Evolutionary conservation across 2,888 invertebrate species (phyloP), one percentile per base, ranked within the genome.

Genomic region (Brachyptera risi): DNA sequence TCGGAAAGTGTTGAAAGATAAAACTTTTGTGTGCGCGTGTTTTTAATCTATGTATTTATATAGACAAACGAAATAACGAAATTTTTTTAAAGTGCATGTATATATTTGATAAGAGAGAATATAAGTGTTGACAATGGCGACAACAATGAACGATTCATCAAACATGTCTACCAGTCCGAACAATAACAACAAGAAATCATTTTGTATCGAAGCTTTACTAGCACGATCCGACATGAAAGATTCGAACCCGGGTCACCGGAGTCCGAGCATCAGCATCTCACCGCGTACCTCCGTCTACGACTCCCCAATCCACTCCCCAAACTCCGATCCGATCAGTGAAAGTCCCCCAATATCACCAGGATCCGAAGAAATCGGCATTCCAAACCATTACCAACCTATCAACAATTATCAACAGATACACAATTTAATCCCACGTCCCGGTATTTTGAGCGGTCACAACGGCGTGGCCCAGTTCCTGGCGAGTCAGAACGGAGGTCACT

Each of bases 131-230:
- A n/a, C n/a, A n/a, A n/a, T n/a, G n/a, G n/a, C n/a, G n/a, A n/a
- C n/a, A n/a, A n/a, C n/a, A n/a, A n/a, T n/a, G n/a, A n/a, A n/a
- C n/a, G n/a, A n/a, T n/a, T n/a, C n/a, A n/a, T n/a, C n/a, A n/a
- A n/a, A n/a, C n/a, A n/a, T n/a, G n/a, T n/a, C n/a, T n/a, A 24
- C 57, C 60, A n/a, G 21, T 56, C 19, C 40, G 56, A 26, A 7
- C 19, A 54, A 58, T 27, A 50, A 40, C 51, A 62, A 35, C 57
- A 62, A 58, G 38, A 59, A 58, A 21, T 92, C 93, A 0, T 95
- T 95, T 72, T 92, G 94, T 72, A 95, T 95, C 67, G 95, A 95
- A 71, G 93, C 94, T 0, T 75, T 95, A 1, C 75, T 95, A 1
- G 91, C 92, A 74, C 63, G 65, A 35, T 62, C 65, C 17, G 67